Evolutionary conservation across 2,113 vertebrate species (phyloP), one percentile per base, ranked within the genome.

Genomic region (Chlamydotis undulata): DNA sequence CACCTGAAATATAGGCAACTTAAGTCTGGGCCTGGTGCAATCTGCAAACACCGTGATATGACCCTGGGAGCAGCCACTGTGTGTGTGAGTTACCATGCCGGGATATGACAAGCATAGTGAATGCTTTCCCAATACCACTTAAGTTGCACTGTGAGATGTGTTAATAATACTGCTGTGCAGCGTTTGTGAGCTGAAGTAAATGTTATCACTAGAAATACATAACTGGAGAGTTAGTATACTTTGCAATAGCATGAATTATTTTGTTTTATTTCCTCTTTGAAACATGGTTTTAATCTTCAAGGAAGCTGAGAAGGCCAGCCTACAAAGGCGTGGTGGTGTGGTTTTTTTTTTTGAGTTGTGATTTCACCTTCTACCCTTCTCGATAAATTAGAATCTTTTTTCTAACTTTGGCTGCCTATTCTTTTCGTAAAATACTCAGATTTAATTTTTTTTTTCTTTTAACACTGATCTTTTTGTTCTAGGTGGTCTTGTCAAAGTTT

Each of bases 401-500:
- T 70, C 70, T 96, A 49, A 33, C 74, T 96, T 95, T 61, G 73
- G 15, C 53, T 93, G 56, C 35, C 53, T 33, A 2, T 25, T 89
- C 17, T 91, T 94, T 74, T 93, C 59, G 39, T 95, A 63, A 77
- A 97, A 84, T 93, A 59, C 47, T 88, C 61, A 65, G 26, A 41
- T 82, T 57, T 70, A 24, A 10, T 49, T n/a, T 14, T 26, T 59
- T 69, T 47, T 71, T 69, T 59, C 35, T 70, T 15, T 84, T 93
- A 95, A 85, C 29, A 64, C 43, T 78, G 64, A 78, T 56, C 45
- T 96, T 95, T 76, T 85, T 97, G 50, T 97, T 97, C 63, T 93
- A 99, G 99, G 99, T 99, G 96, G 99, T 99, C 93, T 97, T 99
- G 93, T 99, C 99, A 49, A 99, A 99, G 96, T 99, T 99, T 98